Evolutionary conservation across 1,140 invertebrate species (phyloP).

Genomic region (Drosophila athabasca): DNA sequence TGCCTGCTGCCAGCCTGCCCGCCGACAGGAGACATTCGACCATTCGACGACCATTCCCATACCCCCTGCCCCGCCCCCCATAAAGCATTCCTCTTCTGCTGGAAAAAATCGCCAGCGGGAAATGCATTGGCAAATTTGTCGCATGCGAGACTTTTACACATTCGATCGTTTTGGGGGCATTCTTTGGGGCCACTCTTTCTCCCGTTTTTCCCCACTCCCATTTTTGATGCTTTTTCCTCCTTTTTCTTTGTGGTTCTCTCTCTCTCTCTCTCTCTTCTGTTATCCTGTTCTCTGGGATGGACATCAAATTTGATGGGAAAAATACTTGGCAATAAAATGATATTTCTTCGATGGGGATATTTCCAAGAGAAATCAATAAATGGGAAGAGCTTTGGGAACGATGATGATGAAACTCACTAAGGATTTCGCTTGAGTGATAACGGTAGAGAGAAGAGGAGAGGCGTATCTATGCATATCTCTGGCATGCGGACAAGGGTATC

Average conservation of each 20-base stretch:
- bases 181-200: neutral
- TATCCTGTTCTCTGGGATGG: constrained; percentile 1
- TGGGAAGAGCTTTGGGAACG: too few species aligned
- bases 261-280: neutral
- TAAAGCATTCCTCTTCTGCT: neutral
- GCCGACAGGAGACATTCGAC: too few species aligned
- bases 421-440: neutral
- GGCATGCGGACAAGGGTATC: too few species aligned
- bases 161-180: constrained; percentile 33
- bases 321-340: constrained; percentile 62
- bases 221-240: too few species aligned
- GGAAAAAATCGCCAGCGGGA: constrained; percentile 3
- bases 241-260: neutral
- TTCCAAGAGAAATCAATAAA: constrained; percentile 43
- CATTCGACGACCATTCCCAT: constrained; percentile 11
- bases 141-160: constrained; percentile 67
- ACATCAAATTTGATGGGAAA: constrained; percentile 65
- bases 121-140: constrained; percentile 67
- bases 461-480: too few species aligned
- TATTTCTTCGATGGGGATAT: constrained; percentile 47
- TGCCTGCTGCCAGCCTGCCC: constrained; percentile 28
- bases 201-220: too few species aligned
- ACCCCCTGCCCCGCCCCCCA: constrained; percentile 11
- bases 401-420: constrained; percentile 1
- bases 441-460: too few species aligned